phyloP scores from a whole-genome alignment of 1,140 invertebrate genomes.

The Geopemphigus sp. region DNA sequence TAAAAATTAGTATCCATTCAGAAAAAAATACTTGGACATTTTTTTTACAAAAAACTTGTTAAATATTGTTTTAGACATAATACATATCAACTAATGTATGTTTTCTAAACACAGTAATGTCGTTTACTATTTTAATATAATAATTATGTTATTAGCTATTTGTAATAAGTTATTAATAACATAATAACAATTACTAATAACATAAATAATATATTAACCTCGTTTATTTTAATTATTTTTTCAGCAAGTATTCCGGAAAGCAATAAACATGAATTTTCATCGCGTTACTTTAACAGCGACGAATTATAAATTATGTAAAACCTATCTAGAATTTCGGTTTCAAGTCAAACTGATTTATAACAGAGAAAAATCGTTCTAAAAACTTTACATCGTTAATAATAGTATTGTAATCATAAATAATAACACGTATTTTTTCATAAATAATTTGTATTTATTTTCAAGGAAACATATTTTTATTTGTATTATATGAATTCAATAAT shows the following conservation, averaged over 20 bases:
- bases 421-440: neutral
- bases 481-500: neutral
- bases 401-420: neutral
- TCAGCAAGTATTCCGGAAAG: slow-evolving; percentile 11
- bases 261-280: neutral
- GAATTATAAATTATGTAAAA: slow-evolving; percentile 7
- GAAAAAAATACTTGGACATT: no score
- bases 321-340: neutral
- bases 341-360: neutral
- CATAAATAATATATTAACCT: no score
- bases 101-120: no score
- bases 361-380: neutral
- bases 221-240: neutral
- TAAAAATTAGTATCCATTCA: no score
- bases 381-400: neutral
- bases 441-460: slow-evolving; percentile 22
- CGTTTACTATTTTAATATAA: no score
- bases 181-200: no score
- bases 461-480: neutral
- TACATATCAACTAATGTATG: no score
- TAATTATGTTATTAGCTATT: no score
- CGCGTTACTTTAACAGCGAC: slow-evolving; percentile 8
- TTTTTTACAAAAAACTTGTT: no score
- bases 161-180: no score
- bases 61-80: no score